phyloP scores from a whole-genome alignment of 2,797 vertebrate genomes.

The Hafferia zeledoni region DNA sequence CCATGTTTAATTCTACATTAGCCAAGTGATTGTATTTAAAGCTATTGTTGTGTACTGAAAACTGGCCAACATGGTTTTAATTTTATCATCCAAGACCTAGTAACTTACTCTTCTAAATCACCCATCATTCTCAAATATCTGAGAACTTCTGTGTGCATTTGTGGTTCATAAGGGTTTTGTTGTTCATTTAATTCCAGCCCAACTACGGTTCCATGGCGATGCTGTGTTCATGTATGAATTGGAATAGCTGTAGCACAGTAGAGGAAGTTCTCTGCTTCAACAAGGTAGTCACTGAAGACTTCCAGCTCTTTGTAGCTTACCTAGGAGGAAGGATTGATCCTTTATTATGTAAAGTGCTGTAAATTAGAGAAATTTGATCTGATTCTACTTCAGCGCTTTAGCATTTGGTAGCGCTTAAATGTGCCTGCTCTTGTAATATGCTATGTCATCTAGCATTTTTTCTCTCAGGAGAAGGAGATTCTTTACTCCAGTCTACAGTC shows the following conservation, averaged over 20 bases:
- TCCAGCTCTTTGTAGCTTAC: background rate
- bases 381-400: background rate
- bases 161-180: rapidly evolving
- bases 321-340: background rate
- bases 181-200: background rate
- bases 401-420: background rate
- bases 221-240: background rate
- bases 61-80: background rate
- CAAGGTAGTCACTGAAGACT: background rate
- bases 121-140: background rate
- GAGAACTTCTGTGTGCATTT: background rate
- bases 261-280: background rate
- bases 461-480: background rate
- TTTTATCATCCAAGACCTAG: background rate
- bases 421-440: background rate
- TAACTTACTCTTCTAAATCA: background rate
- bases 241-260: background rate
- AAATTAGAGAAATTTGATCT: background rate
- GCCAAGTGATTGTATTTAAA: background rate
- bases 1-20: background rate
- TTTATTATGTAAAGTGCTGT: background rate
- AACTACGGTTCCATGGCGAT: background rate
- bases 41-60: background rate
- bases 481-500: background rate
- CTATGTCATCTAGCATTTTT: background rate